Conservation (phyloP, 2,113 vertebrate genomes). For the Phylloscopus trochiloides region DNA sequence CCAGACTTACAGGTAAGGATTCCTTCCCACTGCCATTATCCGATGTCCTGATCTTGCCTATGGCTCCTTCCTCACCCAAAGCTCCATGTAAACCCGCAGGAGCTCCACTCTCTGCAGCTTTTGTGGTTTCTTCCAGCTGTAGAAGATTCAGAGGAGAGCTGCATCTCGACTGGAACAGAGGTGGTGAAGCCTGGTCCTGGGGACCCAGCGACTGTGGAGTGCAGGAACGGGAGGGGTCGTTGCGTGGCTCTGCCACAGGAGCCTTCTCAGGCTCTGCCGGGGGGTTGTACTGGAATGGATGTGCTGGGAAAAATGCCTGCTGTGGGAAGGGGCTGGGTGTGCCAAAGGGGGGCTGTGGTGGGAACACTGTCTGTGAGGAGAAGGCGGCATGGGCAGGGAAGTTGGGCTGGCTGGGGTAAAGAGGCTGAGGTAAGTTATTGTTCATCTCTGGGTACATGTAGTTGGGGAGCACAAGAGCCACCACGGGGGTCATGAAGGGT, state of each 20-base stretch:
- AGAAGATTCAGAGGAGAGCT: conserved; percentile 94
- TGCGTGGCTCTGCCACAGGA: conserved; percentile 38
- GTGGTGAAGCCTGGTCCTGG: conserved; percentile 74
- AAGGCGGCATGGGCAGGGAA: conserved; percentile 62
- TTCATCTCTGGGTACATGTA: conserved; percentile 78
- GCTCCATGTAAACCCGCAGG: not conserved
- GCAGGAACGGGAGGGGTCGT: conserved; percentile 72
- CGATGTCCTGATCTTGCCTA: not conserved
- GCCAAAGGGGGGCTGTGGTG: conserved; percentile 69
- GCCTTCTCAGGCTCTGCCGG: conserved; percentile 62
- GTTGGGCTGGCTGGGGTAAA: conserved; percentile 73
- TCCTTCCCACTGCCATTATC: conserved; percentile 54
- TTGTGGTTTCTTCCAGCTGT: conserved; percentile 87
- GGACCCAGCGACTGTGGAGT: conserved; percentile 73
- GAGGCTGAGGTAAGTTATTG: conserved; percentile 60
- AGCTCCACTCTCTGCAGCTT: conserved; percentile 66
- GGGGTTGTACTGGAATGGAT: conserved; percentile 71
- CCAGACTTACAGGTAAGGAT: conserved; percentile 71
- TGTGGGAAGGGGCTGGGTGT: conserved; percentile 56
- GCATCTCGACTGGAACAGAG: conserved; percentile 87
- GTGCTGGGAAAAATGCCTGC: conserved; percentile 49
- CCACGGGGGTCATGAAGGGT: conserved; percentile 82
- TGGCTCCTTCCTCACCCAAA: conserved; percentile 62
- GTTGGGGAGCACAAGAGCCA: conserved; percentile 86
- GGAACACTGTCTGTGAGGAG: conserved; percentile 63